phyloP scores from a whole-genome alignment of 2,888 invertebrate genomes.

The Pseudococcus viburni region DNA sequence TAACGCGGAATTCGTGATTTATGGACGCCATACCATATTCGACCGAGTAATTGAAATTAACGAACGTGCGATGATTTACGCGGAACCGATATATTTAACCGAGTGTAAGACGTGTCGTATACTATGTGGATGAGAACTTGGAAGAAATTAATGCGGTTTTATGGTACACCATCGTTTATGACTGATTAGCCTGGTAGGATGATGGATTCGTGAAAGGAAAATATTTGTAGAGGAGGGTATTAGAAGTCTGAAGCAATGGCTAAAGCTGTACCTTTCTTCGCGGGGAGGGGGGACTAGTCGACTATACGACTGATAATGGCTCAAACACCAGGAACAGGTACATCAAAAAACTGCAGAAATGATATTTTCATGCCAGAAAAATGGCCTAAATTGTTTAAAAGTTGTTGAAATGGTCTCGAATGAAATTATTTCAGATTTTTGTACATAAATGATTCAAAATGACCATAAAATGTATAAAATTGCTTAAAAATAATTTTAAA shows the following conservation, averaged over 20 bases:
- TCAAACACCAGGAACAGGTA: too few relatives aligned
- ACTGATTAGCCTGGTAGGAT: not conserved
- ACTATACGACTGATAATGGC: too few relatives aligned
- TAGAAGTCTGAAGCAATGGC: not conserved
- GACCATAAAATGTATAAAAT: too few relatives aligned
- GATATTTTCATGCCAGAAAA: too few relatives aligned
- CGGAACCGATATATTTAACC: not conserved
- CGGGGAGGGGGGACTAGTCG: too few relatives aligned
- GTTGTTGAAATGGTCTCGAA: too few relatives aligned
- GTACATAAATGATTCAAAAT: too few relatives aligned
- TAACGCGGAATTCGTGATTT: not conserved
- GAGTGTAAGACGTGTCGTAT: not conserved
- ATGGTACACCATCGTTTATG: not conserved
- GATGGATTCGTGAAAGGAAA: not conserved
- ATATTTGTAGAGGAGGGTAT: not conserved
- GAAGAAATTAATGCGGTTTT: slow-evolving; percentile 9
- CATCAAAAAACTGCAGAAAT: too few relatives aligned
- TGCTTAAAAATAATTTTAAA: too few relatives aligned
- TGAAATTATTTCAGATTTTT: too few relatives aligned
- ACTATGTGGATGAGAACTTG: not conserved
- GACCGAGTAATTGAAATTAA: slow-evolving; percentile 16
- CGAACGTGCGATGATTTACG: slow-evolving; percentile 18
- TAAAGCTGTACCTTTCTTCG: too few relatives aligned
- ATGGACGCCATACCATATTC: slow-evolving; percentile 6
- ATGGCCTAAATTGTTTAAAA: too few relatives aligned